Evolutionary conservation across 2,797 vertebrate species (phyloP), one percentile per base, ranked within the genome.

Genomic region (Numenius phaeopus): DNA sequence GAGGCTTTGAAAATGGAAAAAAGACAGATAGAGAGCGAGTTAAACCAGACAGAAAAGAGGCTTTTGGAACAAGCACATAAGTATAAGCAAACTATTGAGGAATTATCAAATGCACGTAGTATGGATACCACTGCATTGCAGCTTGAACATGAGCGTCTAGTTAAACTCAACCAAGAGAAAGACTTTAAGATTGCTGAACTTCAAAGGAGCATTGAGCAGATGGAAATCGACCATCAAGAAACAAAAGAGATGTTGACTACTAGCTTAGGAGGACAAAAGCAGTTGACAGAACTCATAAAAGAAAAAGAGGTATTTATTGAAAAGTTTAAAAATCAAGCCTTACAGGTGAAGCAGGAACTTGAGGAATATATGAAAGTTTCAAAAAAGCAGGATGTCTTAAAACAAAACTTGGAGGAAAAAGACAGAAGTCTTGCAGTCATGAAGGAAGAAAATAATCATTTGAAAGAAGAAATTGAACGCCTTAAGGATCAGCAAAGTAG

Each of bases 371-470:
- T 96, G 34, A 87, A 97, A n/a, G 96, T 82, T n/a, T 93, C 96
- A 32, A 98, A 98, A 86, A 99, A 98, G 57, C 97, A 87, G 13
- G 98, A 99, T 40, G 55, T 88, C 39, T 97, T 99, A 70, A 98
- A 97, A 81, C 99, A 98, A 89, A 98, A 88, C 2, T 67, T 99
- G 9, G 99, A 99, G 58, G 99, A 99, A 77, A 99, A 99, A 94
- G 99, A 99, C 57, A 98, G 97, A 94, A 99, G 98, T 83, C 98
- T 99, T 59, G 98, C 99, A 4, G 97, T 97, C 17, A 99, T 99
- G 99, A 99, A 99, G 89, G 99, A 99, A 97, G 99, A 99, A 96
- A 99, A 99, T 96, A 99, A 99, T 91, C 99, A 99, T 88, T 97
- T 99, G 80, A 99, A 99, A 77, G 99, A 99, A 97, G 99, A 99